Evolutionary conservation across 92 coral and sea anemone genomes (phyloP).

Genomic region (Phenganax stokvisi): DNA sequence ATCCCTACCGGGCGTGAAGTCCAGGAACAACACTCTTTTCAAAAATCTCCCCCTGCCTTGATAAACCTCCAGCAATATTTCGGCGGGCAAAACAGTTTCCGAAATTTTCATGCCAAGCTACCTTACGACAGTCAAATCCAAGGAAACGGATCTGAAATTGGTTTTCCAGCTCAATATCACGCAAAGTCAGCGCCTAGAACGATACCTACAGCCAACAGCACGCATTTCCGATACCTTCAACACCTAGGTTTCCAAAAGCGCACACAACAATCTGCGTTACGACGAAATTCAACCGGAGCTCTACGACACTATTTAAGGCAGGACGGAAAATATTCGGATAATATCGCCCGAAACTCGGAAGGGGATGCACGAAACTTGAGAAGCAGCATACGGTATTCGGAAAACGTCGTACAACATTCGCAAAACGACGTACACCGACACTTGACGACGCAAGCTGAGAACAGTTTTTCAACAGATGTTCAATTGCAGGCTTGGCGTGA

Average conservation of each 20-base stretch:
- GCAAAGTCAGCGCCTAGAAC: not conserved
- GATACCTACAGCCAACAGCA: not conserved
- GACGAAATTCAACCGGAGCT: conserved; percentile 32
- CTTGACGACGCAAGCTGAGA: not conserved
- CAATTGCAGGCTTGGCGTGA: conserved; percentile 17
- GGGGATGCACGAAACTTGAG: not conserved
- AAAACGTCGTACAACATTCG: not conserved
- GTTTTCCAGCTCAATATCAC: not conserved
- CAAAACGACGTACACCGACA: not conserved
- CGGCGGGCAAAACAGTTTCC: not conserved
- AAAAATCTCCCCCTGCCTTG: conserved; percentile 16
- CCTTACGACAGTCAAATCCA: not conserved
- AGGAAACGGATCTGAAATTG: not conserved
- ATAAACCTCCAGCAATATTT: not conserved
- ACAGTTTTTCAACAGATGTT: not conserved
- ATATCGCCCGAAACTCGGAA: not conserved
- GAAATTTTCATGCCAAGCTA: no score
- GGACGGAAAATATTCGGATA: not conserved
- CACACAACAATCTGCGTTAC: not conserved
- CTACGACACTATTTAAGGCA: not conserved
- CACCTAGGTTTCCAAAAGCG: not conserved
- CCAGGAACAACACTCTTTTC: not conserved
- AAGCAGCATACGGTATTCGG: not conserved
- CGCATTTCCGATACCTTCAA: not conserved
- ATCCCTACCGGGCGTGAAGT: no score